A percentile compares a stretch with the other conserved stretches of the same genome.
phyloP scores from a whole-genome alignment of 2,888 invertebrate species.

The Cheilosia vulpina region DNA sequence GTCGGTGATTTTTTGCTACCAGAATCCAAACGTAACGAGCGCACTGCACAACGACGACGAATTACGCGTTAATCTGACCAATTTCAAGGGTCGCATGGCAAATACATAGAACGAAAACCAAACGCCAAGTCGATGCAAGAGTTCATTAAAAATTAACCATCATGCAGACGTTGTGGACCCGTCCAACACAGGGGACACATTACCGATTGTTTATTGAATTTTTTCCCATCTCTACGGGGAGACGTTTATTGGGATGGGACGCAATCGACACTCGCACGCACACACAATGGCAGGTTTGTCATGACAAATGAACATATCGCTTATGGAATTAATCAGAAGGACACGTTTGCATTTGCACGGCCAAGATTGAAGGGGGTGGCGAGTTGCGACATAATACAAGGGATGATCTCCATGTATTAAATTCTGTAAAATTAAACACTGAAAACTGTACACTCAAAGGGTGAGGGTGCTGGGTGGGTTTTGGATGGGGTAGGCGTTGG shows the following conservation, averaged over 20 bases:
- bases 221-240: neutral
- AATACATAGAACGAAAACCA: neutral
- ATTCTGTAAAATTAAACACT: conserved; percentile 45
- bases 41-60: conserved; percentile 62
- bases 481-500: neutral
- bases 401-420: conserved; percentile 32
- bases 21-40: conserved; percentile 50
- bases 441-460: conserved; percentile 10
- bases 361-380: neutral
- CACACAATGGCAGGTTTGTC: conserved; percentile 49
- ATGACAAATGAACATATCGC: conserved; percentile 56
- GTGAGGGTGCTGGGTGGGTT: neutral
- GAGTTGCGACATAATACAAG: neutral
- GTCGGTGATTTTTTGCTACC: conserved; percentile 33
- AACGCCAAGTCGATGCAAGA: conserved; percentile 23
- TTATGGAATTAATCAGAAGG: conserved; percentile 61
- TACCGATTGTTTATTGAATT: conserved; percentile 67
- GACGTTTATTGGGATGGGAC: neutral
- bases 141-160: conserved; percentile 71
- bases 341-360: conserved; percentile 25
- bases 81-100: conserved; percentile 62
- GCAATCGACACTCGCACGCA: conserved; percentile 31
- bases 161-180: conserved; percentile 8
- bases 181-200: conserved; percentile 56
- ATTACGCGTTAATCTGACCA: conserved; percentile 73